phyloP scores from a whole-genome alignment of 2,888 invertebrate species.

The Oconnorella tubifera region DNA sequence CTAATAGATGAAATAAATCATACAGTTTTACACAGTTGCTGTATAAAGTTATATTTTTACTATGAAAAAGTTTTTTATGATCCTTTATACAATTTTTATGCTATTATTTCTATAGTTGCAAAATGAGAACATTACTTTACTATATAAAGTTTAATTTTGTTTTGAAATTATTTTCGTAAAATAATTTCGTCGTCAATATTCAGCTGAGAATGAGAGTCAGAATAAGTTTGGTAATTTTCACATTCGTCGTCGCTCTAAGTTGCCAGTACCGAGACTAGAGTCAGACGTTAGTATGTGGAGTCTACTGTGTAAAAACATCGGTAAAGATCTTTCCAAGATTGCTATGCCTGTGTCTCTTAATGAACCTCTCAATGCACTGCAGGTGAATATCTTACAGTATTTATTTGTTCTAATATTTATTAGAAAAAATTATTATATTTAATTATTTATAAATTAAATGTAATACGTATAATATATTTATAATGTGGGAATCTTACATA shows the following conservation, averaged over 20 bases:
- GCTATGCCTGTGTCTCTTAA: conserved; percentile 83
- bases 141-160: too few relatives aligned
- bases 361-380: conserved; percentile 76
- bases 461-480: not conserved
- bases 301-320: conserved; percentile 74
- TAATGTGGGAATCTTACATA: too few relatives aligned
- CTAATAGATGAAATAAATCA: too few relatives aligned
- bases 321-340: conserved; percentile 78
- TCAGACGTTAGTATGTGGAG: conserved; percentile 67
- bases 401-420: not conserved
- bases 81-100: too few relatives aligned
- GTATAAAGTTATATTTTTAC: too few relatives aligned
- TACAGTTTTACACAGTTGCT: too few relatives aligned
- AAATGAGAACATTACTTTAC: too few relatives aligned
- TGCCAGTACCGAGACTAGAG: conserved; percentile 69
- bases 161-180: too few relatives aligned
- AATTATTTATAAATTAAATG: not conserved
- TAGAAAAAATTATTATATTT: not conserved
- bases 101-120: too few relatives aligned
- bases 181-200: too few relatives aligned
- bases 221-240: conserved; percentile 34
- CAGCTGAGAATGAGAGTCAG: conserved; percentile 20
- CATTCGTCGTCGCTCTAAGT: conserved; percentile 65
- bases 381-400: conserved; percentile 57
- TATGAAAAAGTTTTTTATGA: too few relatives aligned